Evolutionary conservation across 2,113 vertebrate genomes (phyloP).

Genomic region (Hemiprocne comata): DNA sequence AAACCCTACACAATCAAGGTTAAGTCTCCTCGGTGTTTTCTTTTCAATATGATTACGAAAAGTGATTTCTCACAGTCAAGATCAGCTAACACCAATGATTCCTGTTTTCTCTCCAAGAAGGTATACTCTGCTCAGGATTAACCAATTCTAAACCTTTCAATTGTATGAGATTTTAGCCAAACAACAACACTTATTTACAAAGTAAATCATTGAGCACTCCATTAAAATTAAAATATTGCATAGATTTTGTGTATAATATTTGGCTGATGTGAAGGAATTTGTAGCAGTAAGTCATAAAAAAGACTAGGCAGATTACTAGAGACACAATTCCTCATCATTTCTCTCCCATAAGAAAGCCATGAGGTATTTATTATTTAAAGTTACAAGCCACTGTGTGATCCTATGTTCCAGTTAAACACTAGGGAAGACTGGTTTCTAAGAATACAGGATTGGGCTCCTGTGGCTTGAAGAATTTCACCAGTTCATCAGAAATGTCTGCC

Average conservation of each 20-base stretch:
- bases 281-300: background rate
- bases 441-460: background rate
- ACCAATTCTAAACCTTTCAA: conserved; percentile 41
- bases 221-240: background rate
- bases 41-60: conserved; percentile 56
- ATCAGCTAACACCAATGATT: conserved; percentile 34
- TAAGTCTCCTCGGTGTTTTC: conserved; percentile 16
- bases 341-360: background rate
- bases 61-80: conserved; percentile 43
- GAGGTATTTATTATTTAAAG: background rate
- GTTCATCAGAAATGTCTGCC: conserved; percentile 17
- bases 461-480: background rate
- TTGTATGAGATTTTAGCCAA: conserved; percentile 42
- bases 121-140: conserved; percentile 51
- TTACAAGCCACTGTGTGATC: background rate
- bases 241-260: background rate
- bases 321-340: background rate
- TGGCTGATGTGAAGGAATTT: background rate
- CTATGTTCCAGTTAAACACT: background rate
- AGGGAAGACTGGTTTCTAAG: background rate
- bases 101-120: conserved; percentile 44
- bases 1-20: background rate
- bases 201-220: conserved; percentile 23
- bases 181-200: conserved; percentile 25
- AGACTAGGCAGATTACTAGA: background rate